Percentiles rank a stretch among this genome's conserved stretches.
Conservation (phyloP, 2,797 vertebrate genomes). For the Tadarida brasiliensis region DNA sequence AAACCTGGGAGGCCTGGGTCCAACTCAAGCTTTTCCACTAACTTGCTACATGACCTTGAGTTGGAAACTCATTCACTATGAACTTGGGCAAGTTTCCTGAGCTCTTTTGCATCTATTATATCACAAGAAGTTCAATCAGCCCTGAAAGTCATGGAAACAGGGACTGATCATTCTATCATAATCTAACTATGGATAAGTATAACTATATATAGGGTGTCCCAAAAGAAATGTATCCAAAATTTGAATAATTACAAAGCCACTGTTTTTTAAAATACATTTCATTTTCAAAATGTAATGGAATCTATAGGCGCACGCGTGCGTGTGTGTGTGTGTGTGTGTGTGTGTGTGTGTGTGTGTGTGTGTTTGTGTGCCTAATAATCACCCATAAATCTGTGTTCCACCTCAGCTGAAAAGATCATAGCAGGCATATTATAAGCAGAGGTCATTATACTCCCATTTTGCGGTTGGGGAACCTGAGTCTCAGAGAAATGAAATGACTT, state of each 20-base stretch:
- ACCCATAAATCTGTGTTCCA: neutral
- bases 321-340: no score
- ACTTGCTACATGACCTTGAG: neutral
- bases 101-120: conserved; percentile 2
- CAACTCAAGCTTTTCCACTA: neutral
- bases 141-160: neutral
- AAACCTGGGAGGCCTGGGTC: neutral
- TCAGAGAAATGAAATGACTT: conserved; percentile 3
- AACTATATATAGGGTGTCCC: neutral
- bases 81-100: neutral
- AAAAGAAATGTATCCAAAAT: no score
- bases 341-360: no score
- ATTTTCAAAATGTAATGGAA: no score
- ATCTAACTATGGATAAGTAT: neutral
- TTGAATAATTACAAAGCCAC: no score
- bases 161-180: neutral
- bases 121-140: neutral
- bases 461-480: conserved; percentile 25
- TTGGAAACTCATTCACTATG: neutral
- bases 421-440: neutral
- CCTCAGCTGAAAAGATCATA: neutral
- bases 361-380: neutral
- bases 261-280: no score
- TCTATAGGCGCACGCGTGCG: no score
- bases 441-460: neutral